phyloP scores from a whole-genome alignment of 1,140 invertebrate species.

The Aradophagus sp. region DNA sequence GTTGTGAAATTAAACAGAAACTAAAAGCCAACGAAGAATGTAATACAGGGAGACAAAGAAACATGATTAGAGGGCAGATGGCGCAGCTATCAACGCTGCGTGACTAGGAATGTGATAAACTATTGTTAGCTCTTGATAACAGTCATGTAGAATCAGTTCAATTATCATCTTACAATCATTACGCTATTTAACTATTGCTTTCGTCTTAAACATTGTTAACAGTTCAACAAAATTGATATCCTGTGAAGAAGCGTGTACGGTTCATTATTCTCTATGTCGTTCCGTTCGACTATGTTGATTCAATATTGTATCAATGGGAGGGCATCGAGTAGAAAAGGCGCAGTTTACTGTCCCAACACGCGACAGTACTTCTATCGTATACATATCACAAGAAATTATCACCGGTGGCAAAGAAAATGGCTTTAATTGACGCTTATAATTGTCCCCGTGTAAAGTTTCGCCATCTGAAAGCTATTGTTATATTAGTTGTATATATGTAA shows the following conservation, averaged over 20 bases:
- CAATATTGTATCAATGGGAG: no score
- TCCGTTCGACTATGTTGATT: no score
- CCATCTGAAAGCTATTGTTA: slow-evolving; percentile 52
- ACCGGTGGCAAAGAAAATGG: slow-evolving; percentile 47
- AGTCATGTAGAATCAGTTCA: slow-evolving; percentile 55
- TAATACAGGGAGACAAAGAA: no score
- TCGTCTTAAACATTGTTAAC: slow-evolving; percentile 72
- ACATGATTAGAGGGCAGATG: slow-evolving; percentile 12
- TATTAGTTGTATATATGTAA: slow-evolving; percentile 54
- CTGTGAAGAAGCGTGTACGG: slow-evolving; percentile 52
- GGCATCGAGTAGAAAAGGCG: slow-evolving; percentile 53
- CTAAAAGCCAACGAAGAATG: slow-evolving; percentile 27
- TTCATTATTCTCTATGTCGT: slow-evolving; percentile 21
- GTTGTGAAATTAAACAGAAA: slow-evolving; percentile 36
- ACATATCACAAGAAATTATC: slow-evolving; percentile 57
- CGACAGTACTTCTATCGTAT: slow-evolving; percentile 40
- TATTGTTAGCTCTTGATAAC: slow-evolving; percentile 62
- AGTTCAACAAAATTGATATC: slow-evolving; percentile 72
- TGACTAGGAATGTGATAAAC: slow-evolving; percentile 60
- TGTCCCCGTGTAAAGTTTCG: slow-evolving; percentile 47
- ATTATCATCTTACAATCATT: slow-evolving; percentile 58
- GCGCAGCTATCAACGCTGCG: slow-evolving; percentile 47
- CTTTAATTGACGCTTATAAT: slow-evolving; percentile 54
- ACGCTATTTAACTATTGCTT: slow-evolving; percentile 71
- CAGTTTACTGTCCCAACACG: slow-evolving; percentile 35